Evolutionary conservation across 2,888 invertebrate genomes (phyloP), one percentile per base, ranked within the genome.

Genomic region (Bruchidius siliquastri): DNA sequence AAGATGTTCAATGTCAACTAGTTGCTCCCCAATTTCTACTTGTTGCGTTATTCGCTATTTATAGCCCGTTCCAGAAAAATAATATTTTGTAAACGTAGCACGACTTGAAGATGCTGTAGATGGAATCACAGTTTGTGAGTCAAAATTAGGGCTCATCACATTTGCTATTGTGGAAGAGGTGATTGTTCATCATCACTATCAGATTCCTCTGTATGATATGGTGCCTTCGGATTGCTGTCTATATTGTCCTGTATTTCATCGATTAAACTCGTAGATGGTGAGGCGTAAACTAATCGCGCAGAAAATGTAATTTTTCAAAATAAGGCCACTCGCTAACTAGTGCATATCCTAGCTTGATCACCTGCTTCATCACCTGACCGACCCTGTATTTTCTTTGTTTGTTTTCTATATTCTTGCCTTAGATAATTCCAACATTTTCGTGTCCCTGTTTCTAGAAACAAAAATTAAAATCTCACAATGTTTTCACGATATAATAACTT

Each of bases 161-260:
- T 69, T 69, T 6, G 69, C 2, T 69, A 69, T 22, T 69, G 22
- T 20, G 22, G 6, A 1, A n/a, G 69, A 69, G 10, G 69, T 22
- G 22, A 69, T 69, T 20, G 69, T 22, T 69, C 69, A 20, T 10
- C 69, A n/a, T 69, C 69, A 69, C 18, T 69, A 22, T 69, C 8
- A 30, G 30, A 30, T 30, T 30, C 30, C 30, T 30, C 30, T 30
- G 8, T n/a, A n/a, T n/a, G 20, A 69, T 69, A 18, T 22, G 69
- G n/a, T 1, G 10, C 0, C 21, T 69, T n/a, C 2, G 20, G n/a
- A n/a, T 69, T 69, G 21, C 22, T 21, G 20, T 69, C 69, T 2
- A 22, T 69, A 69, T 10, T 69, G 69, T 69, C 22, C n/a, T 69
- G 69, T 69, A n/a, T 69, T 69, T 69, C 21, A 20, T 18, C 69